These are phyloP conservation scores for Perognathus longimembris DNA, from an alignment of 2,113 vertebrate genomes.

Conservation along the genomic window DNA sequence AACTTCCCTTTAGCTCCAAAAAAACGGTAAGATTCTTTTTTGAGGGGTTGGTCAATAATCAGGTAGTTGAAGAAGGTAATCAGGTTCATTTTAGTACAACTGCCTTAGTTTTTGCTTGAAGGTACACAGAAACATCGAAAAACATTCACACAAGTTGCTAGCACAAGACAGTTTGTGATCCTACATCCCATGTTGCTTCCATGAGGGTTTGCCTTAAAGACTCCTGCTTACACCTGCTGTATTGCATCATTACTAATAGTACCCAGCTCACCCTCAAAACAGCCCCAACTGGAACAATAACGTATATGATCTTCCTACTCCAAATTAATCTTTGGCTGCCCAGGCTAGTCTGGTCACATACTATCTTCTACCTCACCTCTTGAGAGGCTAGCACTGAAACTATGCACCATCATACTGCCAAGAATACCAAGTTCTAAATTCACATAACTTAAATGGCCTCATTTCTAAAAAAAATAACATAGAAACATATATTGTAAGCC, in stretches of 20 bases:
- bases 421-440: not conserved
- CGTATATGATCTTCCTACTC: not conserved
- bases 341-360: not conserved
- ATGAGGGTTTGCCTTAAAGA: not conserved
- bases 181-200: not conserved
- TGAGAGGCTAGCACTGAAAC: too few relatives aligned
- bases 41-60: not conserved
- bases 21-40: not conserved
- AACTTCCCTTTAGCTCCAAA: constrained; percentile 13
- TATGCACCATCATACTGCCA: not conserved
- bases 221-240: not conserved
- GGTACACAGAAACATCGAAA: not conserved
- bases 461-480: not conserved
- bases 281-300: not conserved
- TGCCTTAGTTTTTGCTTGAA: not conserved
- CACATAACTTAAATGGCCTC: not conserved
- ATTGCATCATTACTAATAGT: not conserved
- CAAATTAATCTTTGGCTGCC: not conserved
- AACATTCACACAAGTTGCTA: not conserved
- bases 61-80: not conserved
- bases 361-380: not conserved
- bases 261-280: not conserved
- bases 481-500: not conserved
- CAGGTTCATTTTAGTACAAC: not conserved
- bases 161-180: not conserved